phyloP scores from a whole-genome alignment of 1,140 invertebrate species.

The Cyphomyrmex costatus region DNA sequence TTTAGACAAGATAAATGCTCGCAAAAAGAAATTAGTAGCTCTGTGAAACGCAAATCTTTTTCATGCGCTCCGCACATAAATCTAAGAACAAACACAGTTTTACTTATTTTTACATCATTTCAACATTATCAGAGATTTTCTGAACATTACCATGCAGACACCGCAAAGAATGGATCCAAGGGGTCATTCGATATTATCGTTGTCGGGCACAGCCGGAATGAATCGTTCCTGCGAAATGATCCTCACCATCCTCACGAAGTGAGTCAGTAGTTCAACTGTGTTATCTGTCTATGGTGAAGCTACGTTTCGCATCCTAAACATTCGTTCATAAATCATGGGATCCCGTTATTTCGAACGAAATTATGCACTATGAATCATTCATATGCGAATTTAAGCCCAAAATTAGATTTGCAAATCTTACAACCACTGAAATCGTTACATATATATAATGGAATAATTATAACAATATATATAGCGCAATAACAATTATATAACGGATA shows the following conservation, averaged over 20 bases:
- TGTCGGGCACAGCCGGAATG: not conserved
- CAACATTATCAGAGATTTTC: not conserved
- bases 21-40: conserved; percentile 10
- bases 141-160: conserved; percentile 3
- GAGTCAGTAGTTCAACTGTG: conserved; percentile 45
- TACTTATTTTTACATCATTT: not conserved
- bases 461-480: not conserved
- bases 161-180: not conserved
- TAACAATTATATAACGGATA: not conserved
- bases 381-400: conserved; percentile 8
- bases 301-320: conserved; percentile 47
- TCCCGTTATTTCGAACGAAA: conserved; percentile 31
- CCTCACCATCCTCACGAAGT: conserved; percentile 41
- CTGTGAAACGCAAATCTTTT: not conserved
- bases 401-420: conserved; percentile 35
- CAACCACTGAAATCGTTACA: not conserved
- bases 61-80: conserved; percentile 6
- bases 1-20: conserved; percentile 28
- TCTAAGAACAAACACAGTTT: conserved; percentile 4
- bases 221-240: conserved; percentile 38
- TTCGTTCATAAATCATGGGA: conserved; percentile 27
- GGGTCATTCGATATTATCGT: not conserved
- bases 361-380: conserved; percentile 57
- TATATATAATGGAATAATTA: not conserved
- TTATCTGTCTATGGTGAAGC: conserved; percentile 24